Conservation (phyloP, 2,797 vertebrate species). For the Oophaga sylvatica region DNA sequence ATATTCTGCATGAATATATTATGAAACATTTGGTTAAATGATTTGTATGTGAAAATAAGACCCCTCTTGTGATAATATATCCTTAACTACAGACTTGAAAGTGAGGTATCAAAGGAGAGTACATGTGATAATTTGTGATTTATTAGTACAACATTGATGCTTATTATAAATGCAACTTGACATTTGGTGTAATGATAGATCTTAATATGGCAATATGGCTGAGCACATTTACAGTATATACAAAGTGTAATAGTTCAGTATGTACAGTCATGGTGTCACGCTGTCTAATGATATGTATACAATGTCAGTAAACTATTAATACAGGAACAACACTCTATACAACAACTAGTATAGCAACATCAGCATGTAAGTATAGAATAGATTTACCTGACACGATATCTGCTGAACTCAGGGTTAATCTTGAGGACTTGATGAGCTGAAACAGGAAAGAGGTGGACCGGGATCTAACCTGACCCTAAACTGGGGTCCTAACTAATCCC, state of each 20-base stretch:
- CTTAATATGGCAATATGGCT: neutral
- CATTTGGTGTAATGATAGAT: constrained; percentile 4
- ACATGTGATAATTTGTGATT: neutral
- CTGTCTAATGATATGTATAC: no score
- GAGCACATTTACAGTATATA: neutral
- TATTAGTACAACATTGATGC: neutral
- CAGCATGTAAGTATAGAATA: no score
- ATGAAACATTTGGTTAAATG: constrained; percentile 36
- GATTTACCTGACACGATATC: no score
- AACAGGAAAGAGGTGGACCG: no score
- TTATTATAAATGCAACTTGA: neutral
- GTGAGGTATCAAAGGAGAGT: neutral
- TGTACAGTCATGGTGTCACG: no score
- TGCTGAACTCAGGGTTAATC: no score
- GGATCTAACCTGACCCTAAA: no score
- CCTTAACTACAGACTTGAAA: neutral
- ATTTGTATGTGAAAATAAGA: constrained; percentile 20
- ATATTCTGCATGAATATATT: constrained; percentile 32
- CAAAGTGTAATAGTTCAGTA: neutral
- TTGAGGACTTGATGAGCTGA: no score
- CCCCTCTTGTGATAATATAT: constrained; percentile 29
- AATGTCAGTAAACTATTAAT: no score
- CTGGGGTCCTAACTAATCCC: no score
- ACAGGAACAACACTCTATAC: no score
- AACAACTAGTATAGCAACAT: no score